Evolutionary conservation across 2,797 vertebrate species (phyloP).

Genomic region (Podarcis lilfordi): DNA sequence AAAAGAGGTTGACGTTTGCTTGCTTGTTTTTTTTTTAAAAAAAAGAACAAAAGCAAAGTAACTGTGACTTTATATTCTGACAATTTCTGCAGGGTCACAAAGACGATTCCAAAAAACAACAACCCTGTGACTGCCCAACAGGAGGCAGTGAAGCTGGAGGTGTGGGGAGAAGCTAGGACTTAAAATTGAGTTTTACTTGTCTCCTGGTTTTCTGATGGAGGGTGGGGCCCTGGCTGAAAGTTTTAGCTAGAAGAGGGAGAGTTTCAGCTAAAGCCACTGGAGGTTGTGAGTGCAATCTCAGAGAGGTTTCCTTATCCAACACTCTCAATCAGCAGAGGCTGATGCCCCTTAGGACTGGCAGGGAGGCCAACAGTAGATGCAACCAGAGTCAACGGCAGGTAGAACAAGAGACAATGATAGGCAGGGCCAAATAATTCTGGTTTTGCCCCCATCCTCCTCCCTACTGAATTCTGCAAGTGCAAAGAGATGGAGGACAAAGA

Average conservation of each 20-base stretch:
- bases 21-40: too few species aligned
- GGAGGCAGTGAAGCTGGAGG: not conserved
- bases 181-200: not conserved
- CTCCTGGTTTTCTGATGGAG: not conserved
- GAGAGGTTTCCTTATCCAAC: too few species aligned
- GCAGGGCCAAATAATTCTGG: too few species aligned
- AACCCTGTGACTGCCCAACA: not conserved
- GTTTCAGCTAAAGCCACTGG: not conserved
- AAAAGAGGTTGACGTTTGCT: not conserved
- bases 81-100: constrained; percentile 3
- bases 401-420: too few species aligned
- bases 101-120: not conserved
- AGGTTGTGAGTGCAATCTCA: not conserved
- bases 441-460: too few species aligned
- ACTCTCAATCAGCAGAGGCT: too few species aligned
- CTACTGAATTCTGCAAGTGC: too few species aligned
- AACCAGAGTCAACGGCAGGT: too few species aligned
- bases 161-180: not conserved
- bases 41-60: constrained; percentile 9
- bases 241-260: not conserved
- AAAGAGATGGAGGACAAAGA: too few species aligned
- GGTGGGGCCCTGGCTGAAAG: not conserved
- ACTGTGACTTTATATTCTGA: not conserved
- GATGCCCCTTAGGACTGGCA: too few species aligned
- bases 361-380: too few species aligned